Evolutionary conservation across 2,888 invertebrate species (phyloP), one percentile per base, ranked within the genome.

Genomic region (Ellobium chinense): DNA sequence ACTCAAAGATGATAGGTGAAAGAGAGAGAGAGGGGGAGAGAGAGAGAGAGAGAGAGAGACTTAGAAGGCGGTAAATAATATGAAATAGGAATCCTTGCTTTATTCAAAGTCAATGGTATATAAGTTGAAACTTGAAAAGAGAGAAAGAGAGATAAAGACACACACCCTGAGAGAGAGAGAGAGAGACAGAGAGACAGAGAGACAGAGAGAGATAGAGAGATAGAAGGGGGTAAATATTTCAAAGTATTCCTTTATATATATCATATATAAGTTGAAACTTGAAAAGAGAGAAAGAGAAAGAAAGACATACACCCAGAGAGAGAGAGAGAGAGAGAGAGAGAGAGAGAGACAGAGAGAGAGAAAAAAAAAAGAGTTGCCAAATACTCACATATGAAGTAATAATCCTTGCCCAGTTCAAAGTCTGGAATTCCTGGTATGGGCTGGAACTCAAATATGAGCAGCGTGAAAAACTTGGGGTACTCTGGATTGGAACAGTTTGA

Each of bases 341-440:
- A 60, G 12, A 60, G 27, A 60, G n/a, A 60, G 24, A 24, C 60
- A 5, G n/a, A 7, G 60, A 5, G n/a, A 46, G 46, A 46, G 7
- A 46, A 46, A 12, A 46, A 7, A 46, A 18, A 46, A 46, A 18
- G 7, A 46, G 46, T 60, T 7, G 27, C 27, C 7, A 21, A 56
- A 7, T 29, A 54, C 62, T 68, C 31, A 72, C 76, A 73, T n/a
- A 72, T 85, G 31, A 83, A 79, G 37, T 82, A 85, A 73, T 85
- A 85, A 34, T 70, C 73, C 29, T 81, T 56, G 18, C 81, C 80
- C 36, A 70, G 37, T 5, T 77, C 9, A 74, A 85, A 85, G 78
- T 85, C 85, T n/a, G 85, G 83, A 27, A 76, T 79, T 34, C 82
- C 82, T 5, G 82, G 85, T 2, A 85, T 72, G 12, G 81, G 66